These are phyloP conservation scores for Autographa pulchrina DNA, from an alignment of 2,888 invertebrate species.

Conservation along the genomic window DNA sequence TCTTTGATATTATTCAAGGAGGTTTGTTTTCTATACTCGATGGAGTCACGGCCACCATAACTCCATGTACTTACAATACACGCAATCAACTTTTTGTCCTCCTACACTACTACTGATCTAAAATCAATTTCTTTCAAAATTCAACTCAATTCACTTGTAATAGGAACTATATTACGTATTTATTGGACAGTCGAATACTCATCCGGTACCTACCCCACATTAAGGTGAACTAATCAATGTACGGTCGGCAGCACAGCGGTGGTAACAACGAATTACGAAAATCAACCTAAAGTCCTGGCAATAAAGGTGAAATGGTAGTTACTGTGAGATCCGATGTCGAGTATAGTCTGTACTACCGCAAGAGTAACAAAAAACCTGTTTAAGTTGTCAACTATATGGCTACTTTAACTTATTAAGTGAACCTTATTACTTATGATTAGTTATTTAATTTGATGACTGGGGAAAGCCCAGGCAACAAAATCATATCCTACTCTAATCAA, in stretches of 20 bases:
- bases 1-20: conserved; percentile 53
- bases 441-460: neutral
- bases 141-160: conserved; percentile 28
- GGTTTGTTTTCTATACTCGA: conserved; percentile 40
- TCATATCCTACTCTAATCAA: too few species aligned
- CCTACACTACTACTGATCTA: conserved; percentile 41
- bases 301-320: conserved; percentile 4
- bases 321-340: neutral
- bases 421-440: neutral
- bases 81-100: conserved; percentile 71
- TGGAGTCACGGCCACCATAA: conserved; percentile 46
- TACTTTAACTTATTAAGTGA: neutral
- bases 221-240: conserved; percentile 19
- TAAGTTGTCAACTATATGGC: neutral
- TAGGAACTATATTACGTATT: conserved; percentile 8
- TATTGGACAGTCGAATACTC: neutral
- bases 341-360: neutral
- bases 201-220: conserved; percentile 9
- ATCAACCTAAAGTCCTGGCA: neutral
- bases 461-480: neutral
- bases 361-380: neutral
- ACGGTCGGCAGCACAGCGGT: conserved; percentile 12
- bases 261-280: neutral
- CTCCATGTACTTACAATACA: conserved; percentile 49
- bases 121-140: conserved; percentile 30